Base-by-base conservation (phyloP, 23 tunicate genomes). In the Trididemnum nubilum region DNA sequence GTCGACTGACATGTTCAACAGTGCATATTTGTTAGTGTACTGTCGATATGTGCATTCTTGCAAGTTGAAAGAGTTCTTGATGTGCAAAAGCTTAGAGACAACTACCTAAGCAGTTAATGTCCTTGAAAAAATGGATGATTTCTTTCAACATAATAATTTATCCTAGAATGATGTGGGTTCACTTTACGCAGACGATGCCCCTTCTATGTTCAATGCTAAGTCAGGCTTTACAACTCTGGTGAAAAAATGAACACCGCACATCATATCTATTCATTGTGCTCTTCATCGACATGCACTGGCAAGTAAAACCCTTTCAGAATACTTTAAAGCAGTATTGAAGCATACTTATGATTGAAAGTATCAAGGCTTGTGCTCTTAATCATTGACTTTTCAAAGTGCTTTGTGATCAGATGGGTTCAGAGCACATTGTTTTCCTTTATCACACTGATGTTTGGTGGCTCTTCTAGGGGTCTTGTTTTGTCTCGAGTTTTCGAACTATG, bases 341-440 rank as follows among this genome's bases (percentile, higher is more conserved):
- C 57, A 73, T 37, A 58, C 39, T 57, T 21, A 18, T 73, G 78
- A 73, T 37, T 38, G 58, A 18, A 58, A 15, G 78, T 39, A 73
- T 73, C 78, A 73, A 58, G 78, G 78, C 78, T 37, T 58, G 58
- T 73, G 57, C 78, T 73, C 78, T 73, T 73, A 38, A 73, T 73
- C 58, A 73, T 73, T n/a, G 58, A 18, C 25, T 73, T 39, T 37
- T 73, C 78, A 38, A 38, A 73, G 78, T 37, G 78, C 19, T 73
- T 38, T 73, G 78, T 73, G 78, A 73, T 38, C 57, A 73, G 74
- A 69, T 69, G 38, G 74, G 74, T 28, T 69, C 37, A 32, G 78
- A 73, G 25, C 78, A 73, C 58, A 38, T 31, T 73, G 78, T 73
- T 73, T 58, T 73, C 78, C 78, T 73, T 73, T 73, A 39, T 38